These are phyloP conservation scores for Corydoras maculifer DNA, from an alignment of 2,113 vertebrate genomes.

Conservation along the genomic window DNA sequence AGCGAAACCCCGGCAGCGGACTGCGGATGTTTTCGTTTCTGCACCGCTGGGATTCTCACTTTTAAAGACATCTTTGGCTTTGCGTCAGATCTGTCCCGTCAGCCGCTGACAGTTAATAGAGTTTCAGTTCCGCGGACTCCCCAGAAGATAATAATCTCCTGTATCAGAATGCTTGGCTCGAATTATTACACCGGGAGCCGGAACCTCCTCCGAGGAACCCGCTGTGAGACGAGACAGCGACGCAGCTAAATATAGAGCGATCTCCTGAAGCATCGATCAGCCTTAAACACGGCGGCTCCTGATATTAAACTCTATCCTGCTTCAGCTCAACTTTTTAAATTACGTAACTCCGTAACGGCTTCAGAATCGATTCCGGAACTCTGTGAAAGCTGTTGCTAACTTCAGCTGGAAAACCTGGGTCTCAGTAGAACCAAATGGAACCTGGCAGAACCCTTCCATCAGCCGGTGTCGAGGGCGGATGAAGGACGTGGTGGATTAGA, in stretches of 20 bases:
- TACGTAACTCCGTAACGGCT: slow-evolving; percentile 3
- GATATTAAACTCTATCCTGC: background rate
- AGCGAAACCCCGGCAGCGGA: no score
- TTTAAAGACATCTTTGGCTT: background rate
- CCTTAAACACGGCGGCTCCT: slow-evolving; percentile 7
- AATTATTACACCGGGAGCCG: slow-evolving; percentile 11
- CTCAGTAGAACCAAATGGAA: slow-evolving; percentile 2
- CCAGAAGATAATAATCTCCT: slow-evolving; percentile 14
- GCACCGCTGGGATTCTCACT: no score
- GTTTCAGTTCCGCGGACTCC: background rate
- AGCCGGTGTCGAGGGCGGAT: background rate
- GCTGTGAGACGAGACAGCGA: slow-evolving; percentile 7
- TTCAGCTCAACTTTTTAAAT: background rate
- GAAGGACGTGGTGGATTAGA: no score
- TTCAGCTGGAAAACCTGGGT: background rate
- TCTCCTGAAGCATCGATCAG: slow-evolving; percentile 18
- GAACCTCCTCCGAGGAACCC: slow-evolving; percentile 1
- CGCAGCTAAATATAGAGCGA: slow-evolving; percentile 19
- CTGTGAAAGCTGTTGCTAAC: slow-evolving; percentile 13
- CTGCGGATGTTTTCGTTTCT: no score
- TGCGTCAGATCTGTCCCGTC: background rate
- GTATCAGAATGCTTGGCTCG: slow-evolving; percentile 8
- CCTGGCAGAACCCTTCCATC: background rate
- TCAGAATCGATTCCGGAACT: slow-evolving; percentile 5
- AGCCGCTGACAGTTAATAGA: background rate